Conservation (phyloP, 2,113 vertebrate genomes). For the Zapornia atra region DNA sequence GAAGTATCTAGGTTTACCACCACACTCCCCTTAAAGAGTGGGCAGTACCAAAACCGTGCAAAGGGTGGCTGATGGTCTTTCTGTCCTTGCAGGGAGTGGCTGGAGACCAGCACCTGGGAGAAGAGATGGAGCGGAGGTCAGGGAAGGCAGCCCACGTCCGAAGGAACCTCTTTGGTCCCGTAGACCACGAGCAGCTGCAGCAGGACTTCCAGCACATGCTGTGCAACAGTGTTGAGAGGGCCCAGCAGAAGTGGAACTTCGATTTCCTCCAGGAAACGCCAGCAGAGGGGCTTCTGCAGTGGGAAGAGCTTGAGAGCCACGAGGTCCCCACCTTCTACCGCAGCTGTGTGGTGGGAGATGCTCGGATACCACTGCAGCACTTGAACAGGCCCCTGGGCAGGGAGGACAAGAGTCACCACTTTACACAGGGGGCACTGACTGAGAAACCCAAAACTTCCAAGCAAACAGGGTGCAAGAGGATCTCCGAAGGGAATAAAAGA, state of each 20-base stretch:
- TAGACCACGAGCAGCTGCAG: conserved; percentile 78
- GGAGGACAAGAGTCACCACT: not conserved
- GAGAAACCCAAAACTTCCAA: conserved; percentile 62
- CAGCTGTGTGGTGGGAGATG: conserved; percentile 51
- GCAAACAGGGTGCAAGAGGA: not conserved
- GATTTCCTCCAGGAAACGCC: conserved; percentile 73
- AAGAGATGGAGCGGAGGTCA: not conserved
- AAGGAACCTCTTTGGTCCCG: conserved; percentile 79
- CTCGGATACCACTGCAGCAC: not conserved
- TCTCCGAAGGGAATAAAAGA: conserved; percentile 69
- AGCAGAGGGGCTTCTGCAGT: conserved; percentile 56
- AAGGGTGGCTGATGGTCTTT: not conserved
- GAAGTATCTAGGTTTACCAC: not conserved
- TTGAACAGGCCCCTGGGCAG: conserved; percentile 55
- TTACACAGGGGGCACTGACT: not conserved
- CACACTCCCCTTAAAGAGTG: not conserved
- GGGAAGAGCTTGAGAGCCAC: conserved; percentile 75
- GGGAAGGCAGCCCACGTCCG: not conserved
- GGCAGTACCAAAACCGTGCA: not conserved
- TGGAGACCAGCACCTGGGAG: not conserved
- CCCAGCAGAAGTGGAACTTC: conserved; percentile 80
- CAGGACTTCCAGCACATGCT: conserved; percentile 78
- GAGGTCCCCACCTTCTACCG: conserved; percentile 79
- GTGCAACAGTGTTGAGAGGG: conserved; percentile 51
- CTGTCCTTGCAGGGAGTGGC: not conserved